These are phyloP conservation scores for Metridium senile DNA, from an alignment of 92 coral and sea anemone species.

Conservation along the genomic window DNA sequence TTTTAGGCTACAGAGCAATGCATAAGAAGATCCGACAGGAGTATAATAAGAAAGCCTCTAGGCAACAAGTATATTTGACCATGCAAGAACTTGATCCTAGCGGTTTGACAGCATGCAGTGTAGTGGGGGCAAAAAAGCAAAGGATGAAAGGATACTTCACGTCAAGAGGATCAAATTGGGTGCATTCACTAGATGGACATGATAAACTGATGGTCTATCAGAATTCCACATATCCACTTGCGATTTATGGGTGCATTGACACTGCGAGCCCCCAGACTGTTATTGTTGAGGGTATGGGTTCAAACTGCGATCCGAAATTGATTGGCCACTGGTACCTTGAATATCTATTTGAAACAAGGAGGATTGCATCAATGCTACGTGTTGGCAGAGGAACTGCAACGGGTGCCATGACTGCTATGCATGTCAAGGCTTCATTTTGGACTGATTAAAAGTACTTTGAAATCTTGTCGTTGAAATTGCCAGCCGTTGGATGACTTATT, in stretches of 20 bases:
- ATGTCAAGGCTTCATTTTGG: no score
- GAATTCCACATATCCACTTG: conserved; percentile 52
- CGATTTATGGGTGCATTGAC: conserved; percentile 63
- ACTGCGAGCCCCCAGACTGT: conserved; percentile 57
- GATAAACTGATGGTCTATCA: conserved; percentile 59
- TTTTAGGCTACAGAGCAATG: conserved; percentile 59
- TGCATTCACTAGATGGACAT: conserved; percentile 42
- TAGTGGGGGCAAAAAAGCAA: conserved; percentile 44
- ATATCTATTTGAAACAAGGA: conserved; percentile 51
- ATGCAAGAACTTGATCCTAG: conserved; percentile 47
- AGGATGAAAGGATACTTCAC: conserved; percentile 36
- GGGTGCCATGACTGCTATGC: conserved; percentile 71
- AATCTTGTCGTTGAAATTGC: no score
- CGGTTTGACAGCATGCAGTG: conserved; percentile 37
- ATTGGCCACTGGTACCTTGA: conserved; percentile 67
- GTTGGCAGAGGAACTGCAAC: conserved; percentile 65
- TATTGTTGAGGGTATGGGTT: conserved; percentile 48
- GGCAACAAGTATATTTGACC: conserved; percentile 48
- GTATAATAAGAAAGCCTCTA: conserved; percentile 40
- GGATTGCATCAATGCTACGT: conserved; percentile 46
- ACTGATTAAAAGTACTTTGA: no score
- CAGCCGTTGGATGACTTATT: no score
- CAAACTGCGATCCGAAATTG: conserved; percentile 55
- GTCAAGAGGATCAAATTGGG: conserved; percentile 41
- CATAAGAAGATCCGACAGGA: conserved; percentile 48